These are phyloP conservation scores for Halocynthia aurantium DNA, from an alignment of 23 tunicate species.

Conservation along the genomic window DNA sequence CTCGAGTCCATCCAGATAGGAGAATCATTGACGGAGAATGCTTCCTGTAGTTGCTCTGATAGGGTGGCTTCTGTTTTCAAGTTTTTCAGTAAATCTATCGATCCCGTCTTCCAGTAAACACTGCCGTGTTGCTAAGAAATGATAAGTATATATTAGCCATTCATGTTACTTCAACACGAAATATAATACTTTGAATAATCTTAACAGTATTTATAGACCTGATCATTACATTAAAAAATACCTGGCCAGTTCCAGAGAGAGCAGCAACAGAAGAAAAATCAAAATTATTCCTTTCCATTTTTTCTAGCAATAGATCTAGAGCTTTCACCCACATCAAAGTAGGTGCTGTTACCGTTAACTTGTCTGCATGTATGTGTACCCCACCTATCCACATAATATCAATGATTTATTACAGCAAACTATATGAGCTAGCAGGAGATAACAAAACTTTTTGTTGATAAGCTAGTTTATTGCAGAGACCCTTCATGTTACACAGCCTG, in stretches of 20 bases:
- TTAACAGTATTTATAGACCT: too few relatives aligned
- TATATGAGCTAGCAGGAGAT: neutral
- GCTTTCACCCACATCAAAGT: slow-evolving; percentile 92
- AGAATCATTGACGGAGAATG: slow-evolving; percentile 68
- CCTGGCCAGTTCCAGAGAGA: slow-evolving; percentile 92
- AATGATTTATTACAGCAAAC: neutral
- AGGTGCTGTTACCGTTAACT: slow-evolving; percentile 73
- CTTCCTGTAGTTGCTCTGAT: slow-evolving; percentile 43
- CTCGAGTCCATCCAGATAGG: slow-evolving; percentile 99
- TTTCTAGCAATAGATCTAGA: slow-evolving; percentile 45
- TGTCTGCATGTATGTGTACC: slow-evolving; percentile 54
- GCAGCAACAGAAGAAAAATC: slow-evolving; percentile 70
- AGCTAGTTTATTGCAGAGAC: too few relatives aligned
- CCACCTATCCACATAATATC: slow-evolving; percentile 40
- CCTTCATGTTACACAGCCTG: too few relatives aligned
- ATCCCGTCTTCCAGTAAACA: slow-evolving; percentile 84
- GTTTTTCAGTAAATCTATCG: slow-evolving; percentile 23
- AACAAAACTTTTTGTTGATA: too few relatives aligned
- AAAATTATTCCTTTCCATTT: slow-evolving; percentile 35
- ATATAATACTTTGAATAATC: too few relatives aligned
- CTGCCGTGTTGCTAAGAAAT: slow-evolving; percentile 90
- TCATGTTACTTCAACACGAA: too few relatives aligned
- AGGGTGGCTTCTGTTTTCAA: slow-evolving; percentile 28
- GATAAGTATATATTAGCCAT: neutral
- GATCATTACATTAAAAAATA: neutral